phyloP scores from a whole-genome alignment of 2,888 invertebrate species.

The Megaustenia siamemsis region DNA sequence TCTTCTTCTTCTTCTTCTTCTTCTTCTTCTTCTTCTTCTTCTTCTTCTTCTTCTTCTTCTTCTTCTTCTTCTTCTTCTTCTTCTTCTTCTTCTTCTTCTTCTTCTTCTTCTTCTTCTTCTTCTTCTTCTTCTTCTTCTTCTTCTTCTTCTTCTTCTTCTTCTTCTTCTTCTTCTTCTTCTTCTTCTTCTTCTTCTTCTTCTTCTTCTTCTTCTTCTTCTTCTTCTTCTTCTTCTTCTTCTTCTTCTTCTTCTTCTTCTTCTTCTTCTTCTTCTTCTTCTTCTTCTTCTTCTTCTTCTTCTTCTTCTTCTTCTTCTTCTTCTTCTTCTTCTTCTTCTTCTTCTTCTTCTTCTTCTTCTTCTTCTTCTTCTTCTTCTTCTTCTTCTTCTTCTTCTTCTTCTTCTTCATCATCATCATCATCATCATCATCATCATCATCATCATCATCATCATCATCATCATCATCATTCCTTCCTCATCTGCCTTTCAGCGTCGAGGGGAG shows the following conservation, averaged over 20 bases:
- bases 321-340: no score
- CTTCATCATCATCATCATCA: background rate
- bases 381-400: no score
- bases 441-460: no score
- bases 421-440: no score
- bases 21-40: no score
- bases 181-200: background rate
- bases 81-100: background rate
- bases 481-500: no score
- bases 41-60: no score
- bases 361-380: no score
- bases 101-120: background rate
- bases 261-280: background rate
- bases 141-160: background rate
- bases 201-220: conserved; percentile 16
- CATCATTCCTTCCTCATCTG: no score
- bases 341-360: no score
- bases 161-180: background rate
- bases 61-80: background rate
- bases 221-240: background rate
- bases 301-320: no score
- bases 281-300: background rate
- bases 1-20: conserved; percentile 22
- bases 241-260: background rate
- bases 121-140: background rate